Base-by-base conservation (phyloP, 2,888 invertebrate genomes). In the Microplitis deprimator region DNA sequence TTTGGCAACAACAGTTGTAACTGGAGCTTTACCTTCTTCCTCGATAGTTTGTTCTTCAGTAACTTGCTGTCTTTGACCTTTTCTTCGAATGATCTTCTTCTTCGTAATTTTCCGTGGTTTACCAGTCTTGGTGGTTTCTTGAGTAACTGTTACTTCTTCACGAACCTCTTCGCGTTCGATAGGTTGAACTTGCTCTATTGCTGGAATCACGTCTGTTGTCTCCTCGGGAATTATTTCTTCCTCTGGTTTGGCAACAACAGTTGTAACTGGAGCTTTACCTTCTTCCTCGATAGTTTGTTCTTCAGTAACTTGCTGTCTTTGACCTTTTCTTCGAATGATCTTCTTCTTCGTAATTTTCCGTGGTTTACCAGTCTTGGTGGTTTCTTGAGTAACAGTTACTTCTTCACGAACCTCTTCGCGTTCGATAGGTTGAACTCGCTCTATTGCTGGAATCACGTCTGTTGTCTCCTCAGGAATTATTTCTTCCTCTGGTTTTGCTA, bases 211-310 rank as follows among this genome's bases (percentile, higher is more conserved):
- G 6, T 78, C 68, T 1, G 78, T 81, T 0, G 68, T 77, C 13
- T 82, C 81, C 1, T 83, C 76, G 4, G 76, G 77, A 29, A 83
- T 73, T 0, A 80, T 60, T 77, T 74, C 77, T 29, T 81, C 83
- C 17, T 81, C 83, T 61, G 85, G 86, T 61, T 78, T 86, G 78
- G 85, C 87, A 64, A 90, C 85, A 80, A 68, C 61, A 8, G 61
- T 39, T 17, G 59, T 60, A 1, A 76, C 20, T 8, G 77, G 77
- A 0, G 75, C 67, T 61, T 89, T 90, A 65, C 91, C 90, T 79
- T 91, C 90, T 81, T 91, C 91, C 82, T 91, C 90, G 60, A 90
- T 88, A 20, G 90, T 90, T 1, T 88, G 80, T 50, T 91, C 82
- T 75, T 87, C 85, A 5, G 82, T 84, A 1, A 83, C 81, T 5